Evolutionary conservation across 2,888 invertebrate genomes (phyloP).

Genomic region (Lamellibrachia columna): DNA sequence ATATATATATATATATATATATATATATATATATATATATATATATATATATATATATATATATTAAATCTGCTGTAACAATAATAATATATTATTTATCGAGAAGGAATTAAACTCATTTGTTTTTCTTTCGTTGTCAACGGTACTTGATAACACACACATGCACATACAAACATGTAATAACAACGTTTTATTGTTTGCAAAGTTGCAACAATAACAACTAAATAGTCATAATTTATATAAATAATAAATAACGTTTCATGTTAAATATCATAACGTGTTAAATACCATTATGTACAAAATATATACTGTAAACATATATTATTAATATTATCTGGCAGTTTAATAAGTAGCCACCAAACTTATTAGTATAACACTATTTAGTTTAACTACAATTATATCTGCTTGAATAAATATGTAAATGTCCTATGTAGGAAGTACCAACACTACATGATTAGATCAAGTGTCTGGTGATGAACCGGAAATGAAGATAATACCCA

Average conservation of each 20-base stretch:
- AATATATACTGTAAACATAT: neutral
- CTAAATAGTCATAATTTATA: neutral
- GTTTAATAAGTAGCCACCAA: neutral
- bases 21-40: no score
- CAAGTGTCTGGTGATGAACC: neutral
- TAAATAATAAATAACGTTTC: neutral
- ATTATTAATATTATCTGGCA: neutral
- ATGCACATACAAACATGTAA: neutral
- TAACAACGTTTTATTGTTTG: constrained; percentile 8
- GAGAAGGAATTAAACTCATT: no score
- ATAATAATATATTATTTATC: no score
- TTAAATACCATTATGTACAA: neutral
- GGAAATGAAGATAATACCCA: neutral
- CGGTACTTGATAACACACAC: neutral
- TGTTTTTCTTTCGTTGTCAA: no score
- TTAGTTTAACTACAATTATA: neutral
- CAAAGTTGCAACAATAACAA: neutral
- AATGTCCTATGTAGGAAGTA: neutral
- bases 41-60: no score
- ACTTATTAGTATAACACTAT: neutral
- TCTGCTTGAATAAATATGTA: neutral
- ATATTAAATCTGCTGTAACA: no score
- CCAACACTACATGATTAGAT: neutral
- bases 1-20: no score
- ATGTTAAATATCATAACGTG: neutral